A percentile compares a stretch with the other conserved stretches of the same genome.
These are phyloP conservation scores for Zosterops borbonicus DNA, from an alignment of 2,113 vertebrate genomes.

Conservation along the genomic window DNA sequence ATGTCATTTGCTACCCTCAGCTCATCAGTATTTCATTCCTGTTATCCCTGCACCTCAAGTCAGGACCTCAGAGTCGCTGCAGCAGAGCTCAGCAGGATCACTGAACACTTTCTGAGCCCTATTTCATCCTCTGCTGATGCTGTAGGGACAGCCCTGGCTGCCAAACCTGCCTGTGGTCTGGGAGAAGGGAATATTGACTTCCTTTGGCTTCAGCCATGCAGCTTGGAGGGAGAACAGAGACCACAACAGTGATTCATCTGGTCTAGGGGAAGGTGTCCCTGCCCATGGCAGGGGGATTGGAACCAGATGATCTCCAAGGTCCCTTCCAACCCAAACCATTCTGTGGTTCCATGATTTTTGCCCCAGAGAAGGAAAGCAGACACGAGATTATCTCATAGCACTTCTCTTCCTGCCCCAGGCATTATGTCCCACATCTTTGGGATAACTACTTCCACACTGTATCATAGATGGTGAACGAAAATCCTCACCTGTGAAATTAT, in stretches of 20 bases:
- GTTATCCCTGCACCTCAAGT: background rate
- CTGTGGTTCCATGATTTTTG: background rate
- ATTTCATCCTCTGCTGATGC: background rate
- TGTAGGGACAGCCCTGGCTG: background rate
- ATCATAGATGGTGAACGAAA: background rate
- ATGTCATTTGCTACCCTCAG: background rate
- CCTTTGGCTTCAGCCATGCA: background rate
- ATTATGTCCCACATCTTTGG: background rate
- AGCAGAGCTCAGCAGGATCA: background rate
- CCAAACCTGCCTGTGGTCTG: background rate
- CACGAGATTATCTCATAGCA: fast-evolving
- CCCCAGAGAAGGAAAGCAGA: background rate
- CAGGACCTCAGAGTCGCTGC: background rate
- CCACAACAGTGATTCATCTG: background rate
- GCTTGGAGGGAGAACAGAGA: background rate
- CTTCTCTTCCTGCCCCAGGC: background rate
- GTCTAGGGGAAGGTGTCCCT: background rate
- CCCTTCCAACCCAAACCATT: background rate
- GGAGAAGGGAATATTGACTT: background rate
- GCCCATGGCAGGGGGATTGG: background rate
- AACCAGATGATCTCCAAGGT: background rate
- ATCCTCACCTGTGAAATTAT: background rate
- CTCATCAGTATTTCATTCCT: background rate
- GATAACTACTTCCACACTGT: background rate
- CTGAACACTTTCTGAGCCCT: background rate